Percentiles rank a stretch among this genome's conserved stretches.
Conservation (phyloP, 2,797 vertebrate genomes). For the Lerista edwardsae region DNA sequence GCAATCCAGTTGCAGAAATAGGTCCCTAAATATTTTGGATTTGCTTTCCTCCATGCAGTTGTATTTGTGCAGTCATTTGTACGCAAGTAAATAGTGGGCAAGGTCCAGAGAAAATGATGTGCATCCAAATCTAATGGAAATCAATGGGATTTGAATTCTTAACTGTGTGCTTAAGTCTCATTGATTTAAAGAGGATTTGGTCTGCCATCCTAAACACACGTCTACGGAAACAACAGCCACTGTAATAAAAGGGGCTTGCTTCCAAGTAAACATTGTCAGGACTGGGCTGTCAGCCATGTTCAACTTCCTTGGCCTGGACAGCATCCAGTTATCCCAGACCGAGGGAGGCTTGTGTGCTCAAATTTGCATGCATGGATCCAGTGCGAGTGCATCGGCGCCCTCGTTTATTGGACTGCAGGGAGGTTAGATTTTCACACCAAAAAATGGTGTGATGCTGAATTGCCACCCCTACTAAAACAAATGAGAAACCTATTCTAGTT, state of each 20-base stretch:
- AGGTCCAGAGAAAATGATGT: too few relatives aligned
- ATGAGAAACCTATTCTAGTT: neutral
- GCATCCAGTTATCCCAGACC: neutral
- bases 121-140: too few relatives aligned
- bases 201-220: neutral
- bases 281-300: neutral
- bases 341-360: neutral
- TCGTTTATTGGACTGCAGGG: neutral
- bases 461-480: neutral
- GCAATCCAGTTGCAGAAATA: conserved; percentile 30
- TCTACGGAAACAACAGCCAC: neutral
- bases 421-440: neutral
- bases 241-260: neutral
- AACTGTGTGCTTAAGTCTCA: neutral
- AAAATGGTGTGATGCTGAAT: neutral
- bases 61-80: neutral
- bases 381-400: neutral
- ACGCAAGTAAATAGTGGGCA: neutral
- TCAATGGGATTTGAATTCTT: too few relatives aligned
- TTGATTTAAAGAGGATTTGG: neutral
- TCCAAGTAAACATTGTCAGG: neutral
- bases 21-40: conserved; percentile 35
- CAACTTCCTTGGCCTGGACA: neutral
- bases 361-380: neutral
- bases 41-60: conserved; percentile 8